A percentile compares a stretch with the other conserved stretches of the same genome.
phyloP scores from a whole-genome alignment of 2,888 invertebrate genomes.

The Drosophila tanythrix region DNA sequence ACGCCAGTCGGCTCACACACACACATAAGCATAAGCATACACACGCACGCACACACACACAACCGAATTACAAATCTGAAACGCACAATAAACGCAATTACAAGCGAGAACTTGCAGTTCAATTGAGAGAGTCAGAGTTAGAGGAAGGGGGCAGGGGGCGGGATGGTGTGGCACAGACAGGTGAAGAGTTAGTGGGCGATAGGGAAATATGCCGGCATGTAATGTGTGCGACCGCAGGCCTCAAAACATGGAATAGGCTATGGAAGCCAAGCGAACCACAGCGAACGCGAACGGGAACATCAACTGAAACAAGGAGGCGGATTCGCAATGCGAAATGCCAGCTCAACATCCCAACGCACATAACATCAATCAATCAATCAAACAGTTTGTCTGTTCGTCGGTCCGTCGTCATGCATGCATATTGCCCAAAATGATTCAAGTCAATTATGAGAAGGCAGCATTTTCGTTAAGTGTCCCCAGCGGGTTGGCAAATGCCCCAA shows the following conservation, averaged over 20 bases:
- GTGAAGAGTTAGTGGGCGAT: conserved; percentile 23
- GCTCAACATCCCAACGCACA: conserved; percentile 16
- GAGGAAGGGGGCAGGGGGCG: background rate
- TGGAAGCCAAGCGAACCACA: conserved; percentile 40
- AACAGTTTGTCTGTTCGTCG: conserved; percentile 29
- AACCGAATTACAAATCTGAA: conserved; percentile 73
- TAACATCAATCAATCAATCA: conserved; percentile 45
- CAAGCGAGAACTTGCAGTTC: conserved; percentile 36
- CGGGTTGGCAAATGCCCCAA: conserved; percentile 9
- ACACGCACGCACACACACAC: conserved; percentile 10
- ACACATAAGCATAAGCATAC: background rate
- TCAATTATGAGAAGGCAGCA: conserved; percentile 62
- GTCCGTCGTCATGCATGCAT: conserved; percentile 36
- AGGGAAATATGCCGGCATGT: conserved; percentile 24
- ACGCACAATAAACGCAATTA: conserved; percentile 80
- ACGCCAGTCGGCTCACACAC: conserved; percentile 19
- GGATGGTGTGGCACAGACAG: conserved; percentile 5
- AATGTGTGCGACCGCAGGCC: conserved; percentile 58
- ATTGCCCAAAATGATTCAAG: conserved; percentile 69
- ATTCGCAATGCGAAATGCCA: conserved; percentile 40
- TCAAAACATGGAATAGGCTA: conserved; percentile 57
- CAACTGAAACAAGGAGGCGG: conserved; percentile 27
- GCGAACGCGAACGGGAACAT: background rate
- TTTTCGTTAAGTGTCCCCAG: conserved; percentile 66
- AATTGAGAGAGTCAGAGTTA: background rate